These are phyloP conservation scores for Xenops minutus DNA, from an alignment of 2,797 vertebrate species.

Conservation along the genomic window DNA sequence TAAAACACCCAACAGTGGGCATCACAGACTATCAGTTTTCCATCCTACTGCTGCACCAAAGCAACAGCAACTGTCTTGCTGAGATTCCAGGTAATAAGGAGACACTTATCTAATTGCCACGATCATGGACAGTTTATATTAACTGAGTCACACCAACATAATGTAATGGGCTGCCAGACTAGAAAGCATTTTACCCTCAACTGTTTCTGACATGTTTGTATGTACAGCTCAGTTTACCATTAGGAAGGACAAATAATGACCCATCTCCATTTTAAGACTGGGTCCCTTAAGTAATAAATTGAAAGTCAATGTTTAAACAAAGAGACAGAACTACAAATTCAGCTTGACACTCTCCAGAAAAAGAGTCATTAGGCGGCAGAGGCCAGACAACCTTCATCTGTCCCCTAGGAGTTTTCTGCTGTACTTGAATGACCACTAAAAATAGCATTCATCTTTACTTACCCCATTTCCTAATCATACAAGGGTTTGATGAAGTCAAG, in stretches of 20 bases:
- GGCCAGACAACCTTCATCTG: background rate
- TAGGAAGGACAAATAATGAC: slow-evolving; percentile 21
- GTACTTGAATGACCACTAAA: background rate
- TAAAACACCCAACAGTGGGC: fast-evolving
- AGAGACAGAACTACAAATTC: background rate
- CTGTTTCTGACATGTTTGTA: slow-evolving; percentile 44
- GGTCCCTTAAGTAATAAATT: background rate
- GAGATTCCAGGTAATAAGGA: background rate
- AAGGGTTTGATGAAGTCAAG: background rate
- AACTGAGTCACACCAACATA: background rate
- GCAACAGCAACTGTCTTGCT: background rate
- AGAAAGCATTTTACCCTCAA: slow-evolving; percentile 18
- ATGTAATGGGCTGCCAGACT: background rate
- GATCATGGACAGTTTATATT: background rate
- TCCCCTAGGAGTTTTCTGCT: background rate
- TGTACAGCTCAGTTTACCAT: slow-evolving; percentile 22
- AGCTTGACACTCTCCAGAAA: background rate
- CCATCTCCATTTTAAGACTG: background rate
- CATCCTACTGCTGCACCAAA: background rate
- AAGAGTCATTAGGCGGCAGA: background rate
- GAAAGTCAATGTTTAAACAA: slow-evolving; percentile 32
- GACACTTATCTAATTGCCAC: background rate
- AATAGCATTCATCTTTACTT: background rate
- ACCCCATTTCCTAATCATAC: background rate
- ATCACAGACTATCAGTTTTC: background rate